Evolutionary conservation across 2,113 vertebrate species (phyloP).

Genomic region (Megaceryle maxima): DNA sequence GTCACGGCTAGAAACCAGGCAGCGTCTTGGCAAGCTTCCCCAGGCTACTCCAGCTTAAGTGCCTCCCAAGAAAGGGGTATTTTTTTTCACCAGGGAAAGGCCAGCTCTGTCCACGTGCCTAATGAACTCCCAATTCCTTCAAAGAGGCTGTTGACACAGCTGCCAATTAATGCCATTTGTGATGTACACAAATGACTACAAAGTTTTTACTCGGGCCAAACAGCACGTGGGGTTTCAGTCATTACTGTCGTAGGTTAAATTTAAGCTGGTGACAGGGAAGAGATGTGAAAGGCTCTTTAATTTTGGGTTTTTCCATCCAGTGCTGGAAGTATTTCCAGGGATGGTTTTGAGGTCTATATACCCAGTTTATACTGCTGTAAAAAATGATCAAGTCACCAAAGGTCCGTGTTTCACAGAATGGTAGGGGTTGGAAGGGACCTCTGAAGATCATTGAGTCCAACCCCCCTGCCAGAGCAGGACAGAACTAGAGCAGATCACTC

Average conservation of each 20-base stretch:
- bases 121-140: slow-evolving; percentile 15
- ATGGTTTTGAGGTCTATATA: background rate
- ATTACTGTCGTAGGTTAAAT: slow-evolving; percentile 1
- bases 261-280: slow-evolving; percentile 16
- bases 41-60: background rate
- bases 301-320: background rate
- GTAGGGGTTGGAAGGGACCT: too few relatives aligned
- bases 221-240: background rate
- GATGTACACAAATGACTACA: slow-evolving; percentile 11
- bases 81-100: background rate
- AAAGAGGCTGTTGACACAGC: slow-evolving; percentile 45
- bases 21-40: background rate
- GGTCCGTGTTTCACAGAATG: background rate
- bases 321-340: background rate
- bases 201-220: background rate
- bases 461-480: too few relatives aligned
- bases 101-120: background rate
- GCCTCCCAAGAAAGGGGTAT: background rate
- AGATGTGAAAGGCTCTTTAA: slow-evolving; percentile 24
- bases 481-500: too few relatives aligned
- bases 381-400: background rate
- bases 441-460: too few relatives aligned
- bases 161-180: slow-evolving; percentile 31
- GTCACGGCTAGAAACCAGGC: slow-evolving; percentile 13
- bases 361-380: background rate